Base-by-base conservation (phyloP, 2,888 invertebrate species). In the Tachina grossa region DNA sequence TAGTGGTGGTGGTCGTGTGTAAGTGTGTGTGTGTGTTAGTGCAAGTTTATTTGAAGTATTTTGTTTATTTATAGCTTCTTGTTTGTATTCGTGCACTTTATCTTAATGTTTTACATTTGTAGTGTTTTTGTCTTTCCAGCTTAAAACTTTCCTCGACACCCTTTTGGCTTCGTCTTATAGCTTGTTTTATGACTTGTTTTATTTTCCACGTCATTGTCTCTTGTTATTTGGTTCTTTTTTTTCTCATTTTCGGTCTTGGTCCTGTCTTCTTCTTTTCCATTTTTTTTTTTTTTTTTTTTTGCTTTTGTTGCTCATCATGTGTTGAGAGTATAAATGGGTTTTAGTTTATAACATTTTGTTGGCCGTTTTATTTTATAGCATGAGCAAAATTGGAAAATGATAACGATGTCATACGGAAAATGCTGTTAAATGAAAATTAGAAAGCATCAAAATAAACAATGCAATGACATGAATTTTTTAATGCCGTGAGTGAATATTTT, bases 31-130 rank as follows among this genome's bases (percentile, higher is more conserved):
- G 9, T 53, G 47, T 61, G 19, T 63, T 9, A n/a, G 16, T 51
- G 47, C 39, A 43, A 61, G 39, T 69, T 71, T 63, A 55, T 79
- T 71, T 79, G 22, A 41, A 68, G 63, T 78, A 69, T 53, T 77
- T 69, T 69, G 81, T 85, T 74, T 78, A 78, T 82, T 77, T 85
- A 82, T 78, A 53, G 69, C 51, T 74, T 63, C 57, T 69, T 51
- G 81, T 63, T 85, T 69, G 78, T 85, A 75, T 81, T 78, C 78
- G 78, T 78, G 78, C 59, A 74, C 19, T 85, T 85, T 82, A 85
- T 82, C 81, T 81, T 78, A 81, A 78, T 82, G 78, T 81, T 78
- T 72, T 72, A 55, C 19, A 19, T 31, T 55, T 71, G 57, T 80
- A 61, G 14, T 55, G 66, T 76, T 76, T 19, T 51, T 53, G 19